Evolutionary conservation across 2,888 invertebrate genomes (phyloP).

Genomic region (Galeruca laticollis): DNA sequence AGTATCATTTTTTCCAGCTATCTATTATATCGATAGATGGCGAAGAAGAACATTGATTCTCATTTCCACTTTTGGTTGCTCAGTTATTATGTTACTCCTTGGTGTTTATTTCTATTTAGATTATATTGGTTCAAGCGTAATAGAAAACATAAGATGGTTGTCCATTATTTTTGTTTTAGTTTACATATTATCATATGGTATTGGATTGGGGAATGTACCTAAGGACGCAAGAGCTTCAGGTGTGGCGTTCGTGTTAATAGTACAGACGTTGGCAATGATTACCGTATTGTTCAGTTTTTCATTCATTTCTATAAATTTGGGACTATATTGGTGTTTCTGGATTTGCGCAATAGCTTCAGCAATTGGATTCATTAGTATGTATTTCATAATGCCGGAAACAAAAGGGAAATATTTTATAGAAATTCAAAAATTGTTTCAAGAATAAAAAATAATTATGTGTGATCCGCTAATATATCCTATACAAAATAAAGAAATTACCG

Average conservation of each 20-base stretch:
- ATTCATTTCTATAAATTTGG: slow-evolving; percentile 29
- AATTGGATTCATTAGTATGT: slow-evolving; percentile 37
- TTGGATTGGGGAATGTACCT: slow-evolving; percentile 79
- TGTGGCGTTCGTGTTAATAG: slow-evolving; percentile 29
- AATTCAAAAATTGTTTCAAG: too few relatives aligned
- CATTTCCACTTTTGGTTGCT: slow-evolving; percentile 74
- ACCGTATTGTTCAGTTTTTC: slow-evolving; percentile 45
- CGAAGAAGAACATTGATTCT: slow-evolving; percentile 79
- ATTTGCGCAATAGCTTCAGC: slow-evolving; percentile 36
- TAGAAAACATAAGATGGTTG: slow-evolving; percentile 71
- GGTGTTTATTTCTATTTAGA: slow-evolving; percentile 74
- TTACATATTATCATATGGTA: slow-evolving; percentile 79
- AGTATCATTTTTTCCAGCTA: slow-evolving; percentile 75
- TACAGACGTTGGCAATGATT: slow-evolving; percentile 38
- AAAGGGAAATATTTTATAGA: slow-evolving; percentile 47
- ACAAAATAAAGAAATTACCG: too few relatives aligned
- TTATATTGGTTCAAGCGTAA: slow-evolving; percentile 51
- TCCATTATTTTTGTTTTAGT: slow-evolving; percentile 77
- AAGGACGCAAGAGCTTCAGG: slow-evolving; percentile 80
- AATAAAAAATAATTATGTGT: too few relatives aligned
- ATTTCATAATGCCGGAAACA: slow-evolving; percentile 45
- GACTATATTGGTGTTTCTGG: slow-evolving; percentile 41
- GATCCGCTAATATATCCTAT: too few relatives aligned
- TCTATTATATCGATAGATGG: slow-evolving; percentile 78
- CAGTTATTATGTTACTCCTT: slow-evolving; percentile 71